Conservation (phyloP, 2,797 vertebrate genomes). For the Synaphobranchus kaupii region DNA sequence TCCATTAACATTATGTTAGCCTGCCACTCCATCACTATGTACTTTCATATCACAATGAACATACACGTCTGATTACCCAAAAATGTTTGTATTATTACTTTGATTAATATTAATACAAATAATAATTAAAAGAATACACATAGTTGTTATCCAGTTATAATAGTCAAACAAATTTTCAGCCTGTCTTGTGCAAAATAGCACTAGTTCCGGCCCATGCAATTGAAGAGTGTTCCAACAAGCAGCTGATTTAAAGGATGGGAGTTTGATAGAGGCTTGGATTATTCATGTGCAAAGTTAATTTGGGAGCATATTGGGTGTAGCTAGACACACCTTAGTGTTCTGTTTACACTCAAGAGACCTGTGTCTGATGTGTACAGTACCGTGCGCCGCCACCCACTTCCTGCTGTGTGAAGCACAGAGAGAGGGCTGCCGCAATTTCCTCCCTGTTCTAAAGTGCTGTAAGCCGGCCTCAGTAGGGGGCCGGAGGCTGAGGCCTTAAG, state of each 20-base stretch:
- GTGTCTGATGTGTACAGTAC: neutral
- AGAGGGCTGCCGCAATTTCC: constrained; percentile 65
- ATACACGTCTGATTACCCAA: neutral
- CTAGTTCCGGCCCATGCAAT: neutral
- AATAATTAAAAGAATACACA: neutral
- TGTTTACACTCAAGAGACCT: constrained; percentile 19
- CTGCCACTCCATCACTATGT: neutral
- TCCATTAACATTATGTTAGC: neutral
- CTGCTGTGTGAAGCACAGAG: constrained; percentile 4
- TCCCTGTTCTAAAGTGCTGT: constrained; percentile 61
- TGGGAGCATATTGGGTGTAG: neutral
- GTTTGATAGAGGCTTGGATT: neutral
- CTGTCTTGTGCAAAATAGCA: neutral
- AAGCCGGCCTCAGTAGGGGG: constrained; percentile 58
- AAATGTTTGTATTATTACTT: neutral
- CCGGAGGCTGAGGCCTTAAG: constrained; percentile 48
- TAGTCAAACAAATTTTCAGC: neutral
- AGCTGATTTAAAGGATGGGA: neutral
- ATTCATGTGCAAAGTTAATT: constrained; percentile 7
- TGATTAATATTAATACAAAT: neutral
- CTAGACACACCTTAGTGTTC: constrained; percentile 5
- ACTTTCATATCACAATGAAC: neutral
- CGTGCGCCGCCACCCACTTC: neutral
- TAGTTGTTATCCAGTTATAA: neutral
- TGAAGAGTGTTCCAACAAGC: neutral